Evolutionary conservation across 2,113 vertebrate genomes (phyloP).

Genomic region (Hemiprocne comata): DNA sequence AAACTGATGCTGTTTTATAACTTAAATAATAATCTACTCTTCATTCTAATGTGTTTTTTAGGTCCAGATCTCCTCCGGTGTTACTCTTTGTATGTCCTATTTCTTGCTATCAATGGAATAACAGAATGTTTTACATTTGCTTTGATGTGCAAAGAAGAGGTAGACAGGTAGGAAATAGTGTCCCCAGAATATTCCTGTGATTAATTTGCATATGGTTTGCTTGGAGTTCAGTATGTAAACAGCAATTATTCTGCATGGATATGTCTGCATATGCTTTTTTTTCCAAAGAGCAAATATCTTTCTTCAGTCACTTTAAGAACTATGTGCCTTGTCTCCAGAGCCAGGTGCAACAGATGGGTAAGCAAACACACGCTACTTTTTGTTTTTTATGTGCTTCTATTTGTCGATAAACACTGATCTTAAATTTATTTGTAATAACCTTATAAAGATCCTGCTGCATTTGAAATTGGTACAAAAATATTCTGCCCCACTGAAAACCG

Average conservation of each 20-base stretch:
- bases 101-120: slow-evolving; percentile 93
- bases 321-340: background rate
- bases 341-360: background rate
- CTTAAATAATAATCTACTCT: background rate
- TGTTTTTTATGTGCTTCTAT: background rate
- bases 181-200: background rate
- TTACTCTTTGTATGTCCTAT: slow-evolving; percentile 91
- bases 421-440: background rate
- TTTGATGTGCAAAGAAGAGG: slow-evolving; percentile 92
- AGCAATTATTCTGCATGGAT: background rate
- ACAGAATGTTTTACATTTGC: slow-evolving; percentile 96
- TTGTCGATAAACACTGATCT: background rate
- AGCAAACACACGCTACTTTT: background rate
- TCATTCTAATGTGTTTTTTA: slow-evolving; percentile 50
- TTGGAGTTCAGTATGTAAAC: background rate
- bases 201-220: background rate
- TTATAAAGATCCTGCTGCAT: background rate
- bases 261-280: background rate
- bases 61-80: slow-evolving; percentile 88
- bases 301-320: background rate
- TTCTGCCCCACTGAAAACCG: background rate
- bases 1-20: background rate
- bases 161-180: slow-evolving; percentile 85
- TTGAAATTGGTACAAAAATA: background rate
- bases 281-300: background rate